phyloP scores from a whole-genome alignment of 2,113 vertebrate species.

The Excalfactoria chinensis region DNA sequence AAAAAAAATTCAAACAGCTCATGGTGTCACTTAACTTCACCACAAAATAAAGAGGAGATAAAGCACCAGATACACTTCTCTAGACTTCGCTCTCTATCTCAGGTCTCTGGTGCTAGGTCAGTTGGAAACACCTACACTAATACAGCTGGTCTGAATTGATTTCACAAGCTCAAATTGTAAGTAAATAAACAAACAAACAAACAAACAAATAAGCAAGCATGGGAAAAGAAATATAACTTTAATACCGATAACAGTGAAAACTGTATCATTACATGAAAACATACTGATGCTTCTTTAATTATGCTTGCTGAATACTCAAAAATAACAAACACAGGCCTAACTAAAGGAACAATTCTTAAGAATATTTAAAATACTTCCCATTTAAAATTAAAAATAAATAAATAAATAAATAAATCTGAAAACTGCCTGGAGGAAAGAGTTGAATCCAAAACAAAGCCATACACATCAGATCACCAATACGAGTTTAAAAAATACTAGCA shows the following conservation, averaged over 20 bases:
- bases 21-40: neutral
- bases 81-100: neutral
- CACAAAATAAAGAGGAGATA: neutral
- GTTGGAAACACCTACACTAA: neutral
- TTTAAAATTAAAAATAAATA: too few species aligned
- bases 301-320: neutral
- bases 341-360: neutral
- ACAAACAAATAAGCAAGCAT: neutral
- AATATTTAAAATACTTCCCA: neutral
- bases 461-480: accelerated
- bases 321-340: neutral
- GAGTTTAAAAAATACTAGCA: neutral
- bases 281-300: neutral
- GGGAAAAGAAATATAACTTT: neutral
- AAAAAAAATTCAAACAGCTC: neutral
- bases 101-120: neutral
- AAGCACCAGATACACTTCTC: neutral
- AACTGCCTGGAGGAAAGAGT: neutral
- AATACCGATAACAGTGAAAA: neutral
- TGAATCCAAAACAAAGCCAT: neutral
- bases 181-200: neutral
- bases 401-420: too few species aligned
- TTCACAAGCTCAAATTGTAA: neutral
- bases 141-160: neutral
- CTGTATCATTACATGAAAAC: neutral